Evolutionary conservation across 2,113 vertebrate genomes (phyloP), one percentile per base, ranked within the genome.

Genomic region (Pseudonaja textilis): DNA sequence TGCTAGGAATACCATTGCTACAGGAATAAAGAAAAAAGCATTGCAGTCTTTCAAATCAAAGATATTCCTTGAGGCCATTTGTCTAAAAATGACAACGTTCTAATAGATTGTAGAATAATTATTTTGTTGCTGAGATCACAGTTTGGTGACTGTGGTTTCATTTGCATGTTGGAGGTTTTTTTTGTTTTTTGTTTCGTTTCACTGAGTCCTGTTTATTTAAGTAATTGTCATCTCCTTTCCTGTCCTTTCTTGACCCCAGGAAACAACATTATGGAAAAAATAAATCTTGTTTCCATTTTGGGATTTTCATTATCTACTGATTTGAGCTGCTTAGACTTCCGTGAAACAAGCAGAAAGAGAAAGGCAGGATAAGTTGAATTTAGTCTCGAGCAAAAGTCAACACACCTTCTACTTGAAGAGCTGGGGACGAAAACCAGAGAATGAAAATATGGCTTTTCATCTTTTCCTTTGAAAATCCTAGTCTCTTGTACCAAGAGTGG

Each of bases 161-260:
- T 34, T 52, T 74, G 69, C 56, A 81, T 55, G 26, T 39, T 91
- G 90, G 56, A 8, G 1, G 1, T 50, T 50, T 50, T 8, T 50
- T 50, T 50, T 50, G 47, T 61, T 26, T 59, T 59, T 61, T 55
- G 26, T 85, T 22, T 56, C 92, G 59, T 94, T 95, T 94, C 93
- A 93, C 87, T 93, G 92, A 90, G 93, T 96, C 69, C 95, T 94
- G 91, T 96, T 96, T 96, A 95, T 95, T 95, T 96, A 95, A 96
- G 94, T 95, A 91, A 95, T 94, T 94, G 94, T 96, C 95, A 88
- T 88, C 88, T 96, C 95, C 96, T 96, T 96, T 97, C 97, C 97
- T 96, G 96, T 96, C 96, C 96, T 97, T 96, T 95, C 93, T 94
- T 96, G 97, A 97, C 97, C 96, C 93, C 96, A 96, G 97, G 97